A percentile compares a stretch with the other conserved stretches of the same genome.
Evolutionary conservation across 2,888 invertebrate genomes (phyloP).

Genomic region (Amblyjoppa proteus): DNA sequence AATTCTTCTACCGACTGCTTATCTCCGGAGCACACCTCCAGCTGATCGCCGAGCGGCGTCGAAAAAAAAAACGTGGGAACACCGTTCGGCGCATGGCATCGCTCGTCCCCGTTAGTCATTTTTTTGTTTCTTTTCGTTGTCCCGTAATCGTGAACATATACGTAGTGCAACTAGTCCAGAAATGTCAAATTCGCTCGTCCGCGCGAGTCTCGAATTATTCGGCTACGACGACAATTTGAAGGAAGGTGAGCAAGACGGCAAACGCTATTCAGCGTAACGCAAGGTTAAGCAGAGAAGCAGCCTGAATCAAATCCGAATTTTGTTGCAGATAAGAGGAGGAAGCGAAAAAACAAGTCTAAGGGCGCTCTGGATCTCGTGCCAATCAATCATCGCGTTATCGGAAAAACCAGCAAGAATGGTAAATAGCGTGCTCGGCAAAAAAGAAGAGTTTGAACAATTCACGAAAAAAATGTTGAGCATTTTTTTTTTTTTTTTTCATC

Average conservation of each 20-base stretch:
- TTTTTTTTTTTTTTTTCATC: no score
- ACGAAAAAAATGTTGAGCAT: no score
- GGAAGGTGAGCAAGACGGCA: constrained; percentile 70
- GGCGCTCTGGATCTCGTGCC: constrained; percentile 82
- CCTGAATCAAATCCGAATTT: neutral
- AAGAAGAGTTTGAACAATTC: no score
- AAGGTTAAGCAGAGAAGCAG: no score
- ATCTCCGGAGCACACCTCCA: constrained; percentile 4
- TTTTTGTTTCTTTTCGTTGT: neutral
- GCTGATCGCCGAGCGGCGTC: neutral
- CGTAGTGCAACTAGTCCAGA: constrained; percentile 62
- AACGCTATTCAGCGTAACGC: no score
- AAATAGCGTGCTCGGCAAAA: constrained; percentile 15
- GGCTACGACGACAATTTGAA: constrained; percentile 81
- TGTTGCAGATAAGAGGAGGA: constrained; percentile 82
- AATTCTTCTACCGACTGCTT: neutral
- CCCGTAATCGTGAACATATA: neutral
- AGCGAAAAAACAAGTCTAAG: constrained; percentile 80
- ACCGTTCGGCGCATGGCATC: neutral
- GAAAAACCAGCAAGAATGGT: constrained; percentile 79
- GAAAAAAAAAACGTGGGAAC: neutral
- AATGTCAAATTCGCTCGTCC: constrained; percentile 87
- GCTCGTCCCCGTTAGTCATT: neutral
- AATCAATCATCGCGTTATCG: constrained; percentile 76
- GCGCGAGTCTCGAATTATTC: constrained; percentile 87